A percentile compares a stretch with the other conserved stretches of the same genome.
These are phyloP conservation scores for Thereva nobilitata DNA, from an alignment of 2,888 invertebrate species.

Conservation along the genomic window DNA sequence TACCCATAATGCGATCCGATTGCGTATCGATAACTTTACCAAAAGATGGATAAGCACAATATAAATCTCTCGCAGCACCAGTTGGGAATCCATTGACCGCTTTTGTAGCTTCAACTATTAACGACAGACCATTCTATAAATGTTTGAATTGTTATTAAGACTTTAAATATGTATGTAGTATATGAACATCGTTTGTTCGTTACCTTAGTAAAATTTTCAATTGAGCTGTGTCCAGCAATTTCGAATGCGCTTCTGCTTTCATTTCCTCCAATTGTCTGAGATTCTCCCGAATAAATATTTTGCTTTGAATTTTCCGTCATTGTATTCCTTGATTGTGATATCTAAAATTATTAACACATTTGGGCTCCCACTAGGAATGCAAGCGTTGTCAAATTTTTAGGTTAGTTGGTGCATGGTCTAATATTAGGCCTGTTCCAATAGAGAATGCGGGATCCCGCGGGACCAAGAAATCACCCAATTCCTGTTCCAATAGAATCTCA, in stretches of 20 bases:
- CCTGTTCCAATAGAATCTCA: too few species aligned
- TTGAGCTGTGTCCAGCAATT: not conserved
- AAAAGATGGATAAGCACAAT: constrained; percentile 77
- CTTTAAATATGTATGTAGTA: not conserved
- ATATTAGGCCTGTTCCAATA: too few species aligned
- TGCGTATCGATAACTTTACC: constrained; percentile 67
- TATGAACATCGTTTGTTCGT: not conserved
- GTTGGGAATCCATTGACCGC: constrained; percentile 73
- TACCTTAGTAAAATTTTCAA: constrained; percentile 9
- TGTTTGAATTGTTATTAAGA: constrained; percentile 5
- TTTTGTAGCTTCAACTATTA: constrained; percentile 70
- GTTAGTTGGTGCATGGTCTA: too few species aligned
- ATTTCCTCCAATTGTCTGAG: not conserved
- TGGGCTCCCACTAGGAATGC: too few species aligned
- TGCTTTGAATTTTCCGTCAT: too few species aligned
- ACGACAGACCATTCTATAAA: constrained; percentile 62
- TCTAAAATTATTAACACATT: too few species aligned
- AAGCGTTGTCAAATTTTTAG: too few species aligned
- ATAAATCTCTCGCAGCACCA: constrained; percentile 72
- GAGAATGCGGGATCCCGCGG: too few species aligned
- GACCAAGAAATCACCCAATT: too few species aligned
- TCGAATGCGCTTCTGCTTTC: not conserved
- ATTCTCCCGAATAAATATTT: too few species aligned
- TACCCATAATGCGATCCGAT: constrained; percentile 66
- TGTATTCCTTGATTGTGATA: too few species aligned